Conservation (phyloP, 2,888 invertebrate genomes). For the Drosophila testacea region DNA sequence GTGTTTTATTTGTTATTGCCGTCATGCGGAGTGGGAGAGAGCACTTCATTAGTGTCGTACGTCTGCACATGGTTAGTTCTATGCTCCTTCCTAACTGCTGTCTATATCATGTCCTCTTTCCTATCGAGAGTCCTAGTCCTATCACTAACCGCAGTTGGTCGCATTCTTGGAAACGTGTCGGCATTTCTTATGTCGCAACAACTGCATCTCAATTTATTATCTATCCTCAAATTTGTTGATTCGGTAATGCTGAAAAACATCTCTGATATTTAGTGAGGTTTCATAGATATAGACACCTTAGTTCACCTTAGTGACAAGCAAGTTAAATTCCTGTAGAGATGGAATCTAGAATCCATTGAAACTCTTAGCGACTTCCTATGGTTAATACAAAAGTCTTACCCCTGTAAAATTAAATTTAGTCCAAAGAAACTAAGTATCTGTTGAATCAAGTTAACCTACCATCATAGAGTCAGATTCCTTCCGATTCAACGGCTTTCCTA, state of each 20-base stretch:
- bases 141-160: slow-evolving; percentile 78
- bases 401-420: too few species aligned
- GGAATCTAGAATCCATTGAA: too few species aligned
- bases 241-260: slow-evolving; percentile 10
- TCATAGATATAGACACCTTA: too few species aligned
- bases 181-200: slow-evolving; percentile 54
- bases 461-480: background rate
- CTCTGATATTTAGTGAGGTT: background rate
- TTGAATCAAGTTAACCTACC: too few species aligned
- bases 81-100: slow-evolving; percentile 8
- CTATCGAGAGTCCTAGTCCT: slow-evolving; percentile 8
- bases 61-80: slow-evolving; percentile 48
- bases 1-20: slow-evolving; percentile 72
- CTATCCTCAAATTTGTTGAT: slow-evolving; percentile 38
- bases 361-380: too few species aligned
- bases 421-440: too few species aligned
- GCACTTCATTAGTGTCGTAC: slow-evolving; percentile 74
- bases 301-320: too few species aligned
- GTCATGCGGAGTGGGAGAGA: slow-evolving; percentile 33
- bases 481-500: background rate
- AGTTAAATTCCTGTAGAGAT: too few species aligned
- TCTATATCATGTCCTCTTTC: slow-evolving; percentile 3
- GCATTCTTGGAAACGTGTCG: slow-evolving; percentile 64
- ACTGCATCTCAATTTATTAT: slow-evolving; percentile 56
- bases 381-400: too few species aligned